A percentile compares a stretch with the other conserved stretches of the same genome.
Evolutionary conservation across 1,140 invertebrate species (phyloP).

Genomic region (Drosophila subpulchrella): DNA sequence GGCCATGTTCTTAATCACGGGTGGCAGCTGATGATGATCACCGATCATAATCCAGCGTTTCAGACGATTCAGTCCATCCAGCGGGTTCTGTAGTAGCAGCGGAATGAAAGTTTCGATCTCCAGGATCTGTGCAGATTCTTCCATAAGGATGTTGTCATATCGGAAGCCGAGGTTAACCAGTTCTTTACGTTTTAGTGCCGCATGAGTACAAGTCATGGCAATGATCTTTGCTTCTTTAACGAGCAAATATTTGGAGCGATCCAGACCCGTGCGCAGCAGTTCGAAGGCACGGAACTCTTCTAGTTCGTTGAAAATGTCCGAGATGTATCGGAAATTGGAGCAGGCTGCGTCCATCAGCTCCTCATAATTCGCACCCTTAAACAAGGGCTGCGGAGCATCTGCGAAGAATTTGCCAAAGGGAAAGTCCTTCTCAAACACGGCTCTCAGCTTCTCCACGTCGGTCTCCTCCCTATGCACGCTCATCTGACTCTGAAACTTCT

Average conservation of each 20-base stretch:
- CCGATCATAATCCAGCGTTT: constrained; percentile 99
- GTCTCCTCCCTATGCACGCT: constrained; percentile 19
- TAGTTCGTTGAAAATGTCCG: constrained; percentile 97
- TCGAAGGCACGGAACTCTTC: constrained; percentile 99
- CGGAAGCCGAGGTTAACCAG: constrained; percentile 98
- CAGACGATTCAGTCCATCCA: constrained; percentile 97
- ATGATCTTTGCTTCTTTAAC: constrained; percentile 99
- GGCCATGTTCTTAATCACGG: constrained; percentile 99
- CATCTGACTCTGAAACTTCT: constrained; percentile 89
- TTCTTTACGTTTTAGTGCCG: constrained; percentile 98
- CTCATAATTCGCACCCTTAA: constrained; percentile 91
- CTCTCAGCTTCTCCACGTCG: constrained; percentile 37
- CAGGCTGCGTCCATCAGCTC: constrained; percentile 96
- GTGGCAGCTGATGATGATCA: constrained; percentile 99
- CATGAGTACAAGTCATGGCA: constrained; percentile 99
- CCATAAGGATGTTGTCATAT: constrained; percentile 99
- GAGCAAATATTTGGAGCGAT: constrained; percentile 97
- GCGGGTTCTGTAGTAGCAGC: constrained; percentile 97
- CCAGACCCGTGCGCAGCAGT: constrained; percentile 95
- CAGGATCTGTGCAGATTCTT: constrained; percentile 99
- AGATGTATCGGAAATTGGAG: constrained; percentile 97
- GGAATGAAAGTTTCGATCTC: constrained; percentile 99
- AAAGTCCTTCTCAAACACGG: constrained; percentile 90
- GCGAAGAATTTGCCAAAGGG: constrained; percentile 97
- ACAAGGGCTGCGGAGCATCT: constrained; percentile 96